Percentiles rank a stretch among this genome's conserved stretches.
Conservation (phyloP, 2,888 invertebrate genomes). For the Eristalinus aeneus region DNA sequence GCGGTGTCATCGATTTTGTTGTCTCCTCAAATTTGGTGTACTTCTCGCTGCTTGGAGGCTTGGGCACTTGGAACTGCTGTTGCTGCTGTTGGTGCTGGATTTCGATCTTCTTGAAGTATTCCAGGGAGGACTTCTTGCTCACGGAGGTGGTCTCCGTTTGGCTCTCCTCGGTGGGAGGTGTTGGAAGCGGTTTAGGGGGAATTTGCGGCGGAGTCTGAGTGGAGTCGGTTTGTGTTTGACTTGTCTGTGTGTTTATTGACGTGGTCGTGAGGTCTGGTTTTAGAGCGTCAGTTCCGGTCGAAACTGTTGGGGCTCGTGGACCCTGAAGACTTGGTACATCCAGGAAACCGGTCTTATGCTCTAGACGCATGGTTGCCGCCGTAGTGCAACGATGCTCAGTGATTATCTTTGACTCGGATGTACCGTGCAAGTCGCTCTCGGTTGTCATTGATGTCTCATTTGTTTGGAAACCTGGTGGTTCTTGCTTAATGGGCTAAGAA, state of each 20-base stretch:
- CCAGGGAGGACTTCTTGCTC: constrained; percentile 84
- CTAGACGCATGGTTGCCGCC: constrained; percentile 81
- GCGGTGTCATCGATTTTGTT: constrained; percentile 17
- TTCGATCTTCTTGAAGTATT: constrained; percentile 85
- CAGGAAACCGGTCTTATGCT: constrained; percentile 79
- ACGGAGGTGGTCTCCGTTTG: constrained; percentile 82
- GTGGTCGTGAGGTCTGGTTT: constrained; percentile 55
- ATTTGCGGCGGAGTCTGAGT: constrained; percentile 76
- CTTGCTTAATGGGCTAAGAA: constrained; percentile 74
- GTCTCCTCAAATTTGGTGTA: constrained; percentile 80
- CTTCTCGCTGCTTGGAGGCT: constrained; percentile 77
- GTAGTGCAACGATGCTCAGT: constrained; percentile 81
- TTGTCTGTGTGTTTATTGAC: constrained; percentile 72
- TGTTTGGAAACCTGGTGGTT: constrained; percentile 77
- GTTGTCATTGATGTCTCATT: constrained; percentile 76
- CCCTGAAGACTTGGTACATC: constrained; percentile 77
- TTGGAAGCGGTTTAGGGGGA: constrained; percentile 76
- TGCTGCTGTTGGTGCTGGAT: constrained; percentile 75
- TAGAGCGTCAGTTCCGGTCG: constrained; percentile 51
- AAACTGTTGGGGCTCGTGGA: constrained; percentile 73
- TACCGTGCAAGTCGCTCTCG: constrained; percentile 78
- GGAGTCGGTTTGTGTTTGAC: constrained; percentile 72
- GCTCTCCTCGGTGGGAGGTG: constrained; percentile 61
- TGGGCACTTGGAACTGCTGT: constrained; percentile 13
- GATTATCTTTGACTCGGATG: constrained; percentile 80